A percentile compares a stretch with the other conserved stretches of the same genome.
Conservation (phyloP, 2,113 vertebrate species). For the Sinocyclocheilus grahami region DNA sequence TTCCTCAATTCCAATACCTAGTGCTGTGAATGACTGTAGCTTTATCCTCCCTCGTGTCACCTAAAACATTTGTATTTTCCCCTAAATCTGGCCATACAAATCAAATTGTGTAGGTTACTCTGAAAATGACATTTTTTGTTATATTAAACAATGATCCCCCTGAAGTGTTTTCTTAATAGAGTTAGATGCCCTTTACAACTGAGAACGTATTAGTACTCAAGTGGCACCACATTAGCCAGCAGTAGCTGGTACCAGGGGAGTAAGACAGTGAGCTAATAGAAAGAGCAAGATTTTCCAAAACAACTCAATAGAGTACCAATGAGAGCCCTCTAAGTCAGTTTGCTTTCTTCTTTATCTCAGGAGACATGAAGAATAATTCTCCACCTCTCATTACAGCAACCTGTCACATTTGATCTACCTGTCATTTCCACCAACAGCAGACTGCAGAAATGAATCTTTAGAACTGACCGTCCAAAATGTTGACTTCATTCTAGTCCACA, state of each 20-base stretch:
- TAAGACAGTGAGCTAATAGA: not conserved
- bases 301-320: not conserved
- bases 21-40: no score
- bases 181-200: not conserved
- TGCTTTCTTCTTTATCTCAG: not conserved
- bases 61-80: no score
- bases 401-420: slow-evolving; percentile 1
- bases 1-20: no score
- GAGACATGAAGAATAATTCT: not conserved
- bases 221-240: not conserved
- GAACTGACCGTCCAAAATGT: not conserved
- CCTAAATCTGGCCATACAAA: not conserved
- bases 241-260: not conserved
- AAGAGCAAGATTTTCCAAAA: slow-evolving; percentile 13
- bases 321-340: not conserved
- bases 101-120: not conserved
- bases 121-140: not conserved
- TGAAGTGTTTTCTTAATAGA: not conserved
- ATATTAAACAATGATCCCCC: not conserved
- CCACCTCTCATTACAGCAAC: not conserved
- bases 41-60: no score
- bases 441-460: not conserved
- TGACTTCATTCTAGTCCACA: not conserved
- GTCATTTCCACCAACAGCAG: not conserved
- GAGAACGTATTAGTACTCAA: not conserved